Base-by-base conservation (phyloP, 2,113 vertebrate species). In the Setophaga petechia region DNA sequence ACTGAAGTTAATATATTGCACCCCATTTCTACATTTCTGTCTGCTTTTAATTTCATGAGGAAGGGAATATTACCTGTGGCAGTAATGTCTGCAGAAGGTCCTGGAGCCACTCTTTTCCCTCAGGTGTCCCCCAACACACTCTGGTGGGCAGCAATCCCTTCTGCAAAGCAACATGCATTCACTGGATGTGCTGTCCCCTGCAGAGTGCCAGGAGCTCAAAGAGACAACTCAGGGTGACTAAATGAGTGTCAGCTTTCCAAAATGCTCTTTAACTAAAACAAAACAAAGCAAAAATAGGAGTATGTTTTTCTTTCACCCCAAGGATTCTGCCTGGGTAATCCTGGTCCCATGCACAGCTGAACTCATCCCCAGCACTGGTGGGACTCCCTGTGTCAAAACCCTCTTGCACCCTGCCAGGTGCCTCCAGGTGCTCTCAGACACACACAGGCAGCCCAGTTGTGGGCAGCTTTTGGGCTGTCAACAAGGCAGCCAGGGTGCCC, bases 301-400 rank as follows among this genome's bases (percentile, higher is more conserved):
- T 12, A 9, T 0, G 0, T 30, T 62, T 86, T 54, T 16, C 21
- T 67, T 80, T 49, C 25, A 33, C 7, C n/a, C 16, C 12, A 44
- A 28, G 52, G 41, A 33, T 47, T 80, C 54, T 76, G 11, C 43
- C 5, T 33, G 12, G 15, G 3, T 33, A 16, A 75, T 15, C 21
- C 51, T 41, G 39, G 16, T 28, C 19, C n/a, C 5, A 1, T 4
- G 11, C 16, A 46, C 23, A 75, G 52, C 43, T 4, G 2, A 77
- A 65, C 24, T 11, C 24, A 43, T 35, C 3, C 35, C 51, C 21
- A 19, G 46, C 1, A 5, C 35, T 35, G 27, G 27, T 2, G 4
- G 39, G 59, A 87, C 14, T 44, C 24, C 12, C 12, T 0, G 4
- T 18, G 30, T 39, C 6, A 14, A 41, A 35, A 41, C 9, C 4